Evolutionary conservation across 37 sponge, comb jelly and placozoan genomes (phyloP), one percentile per base, ranked within the genome.

Genomic region (Agelas oroides): DNA sequence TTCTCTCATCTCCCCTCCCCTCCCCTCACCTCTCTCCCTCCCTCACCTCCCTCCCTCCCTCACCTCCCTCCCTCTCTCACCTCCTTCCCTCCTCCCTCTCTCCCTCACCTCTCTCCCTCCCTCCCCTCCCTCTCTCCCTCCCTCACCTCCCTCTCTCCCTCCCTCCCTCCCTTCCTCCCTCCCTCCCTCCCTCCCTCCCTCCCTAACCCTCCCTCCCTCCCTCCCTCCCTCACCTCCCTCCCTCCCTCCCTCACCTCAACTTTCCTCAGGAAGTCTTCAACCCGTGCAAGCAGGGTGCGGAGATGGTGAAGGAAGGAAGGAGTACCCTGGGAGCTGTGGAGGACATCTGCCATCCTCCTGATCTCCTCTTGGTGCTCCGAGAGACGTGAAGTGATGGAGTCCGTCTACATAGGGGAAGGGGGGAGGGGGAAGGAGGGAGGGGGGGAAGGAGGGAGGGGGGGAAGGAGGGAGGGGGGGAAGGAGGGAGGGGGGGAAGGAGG

Each of bases 291-390:
- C 52, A 85, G 69, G 5, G 77, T 31, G 30, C 58, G 27, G 39
- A 77, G 86, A 19, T 85, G 86, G 57, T 76, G 86, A n/a, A 76
- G 14, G 86, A 68, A 76, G 30, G 77, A 77, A 19, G 27, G 77
- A 23, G 60, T 69, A 20, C 71, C 70, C 1, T 19, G 15, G 6
- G 21, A 59, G 28, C 23, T 52, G 8, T 17, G 30, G 24, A 85
- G 46, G 16, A 66, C 2, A 1, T 85, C 78, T 23, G 17, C 32
- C 86, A 85, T 70, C 76, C 59, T 77, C 39, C 28, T 52, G 19
- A 77, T 56, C 77, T 77, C 70, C 12, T 85, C 86, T 38, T 59
- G 69, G 12, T 85, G 69, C 52, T 59, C 60, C 30, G 76, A 70
- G 24, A 85, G n/a, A 39, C 30, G 58, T 16, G 55, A 40, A 19